Conservation (phyloP, 2,113 vertebrate genomes). For the Accipiter virgatus region DNA sequence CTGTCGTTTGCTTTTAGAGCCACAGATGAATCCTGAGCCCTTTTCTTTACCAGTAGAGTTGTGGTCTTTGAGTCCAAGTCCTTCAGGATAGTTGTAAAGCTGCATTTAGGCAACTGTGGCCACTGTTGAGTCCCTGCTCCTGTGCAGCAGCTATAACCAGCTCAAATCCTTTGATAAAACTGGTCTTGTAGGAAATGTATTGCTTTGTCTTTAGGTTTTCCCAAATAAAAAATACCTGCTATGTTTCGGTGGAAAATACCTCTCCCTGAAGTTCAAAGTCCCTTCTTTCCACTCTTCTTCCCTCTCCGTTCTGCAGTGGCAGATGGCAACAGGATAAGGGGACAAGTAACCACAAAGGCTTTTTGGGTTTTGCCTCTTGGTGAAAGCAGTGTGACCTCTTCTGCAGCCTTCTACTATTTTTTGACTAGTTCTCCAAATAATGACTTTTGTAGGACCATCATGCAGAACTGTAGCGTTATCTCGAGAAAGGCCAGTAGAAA, state of each 20-base stretch:
- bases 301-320: neutral
- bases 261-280: neutral
- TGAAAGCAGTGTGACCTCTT: neutral
- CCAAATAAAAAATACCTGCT: neutral
- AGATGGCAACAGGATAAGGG: neutral
- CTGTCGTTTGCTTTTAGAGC: neutral
- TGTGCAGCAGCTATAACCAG: neutral
- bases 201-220: neutral
- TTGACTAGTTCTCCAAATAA: neutral
- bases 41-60: neutral
- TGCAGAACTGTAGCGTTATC: neutral
- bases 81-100: neutral
- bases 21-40: neutral
- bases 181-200: neutral
- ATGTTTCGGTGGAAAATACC: neutral
- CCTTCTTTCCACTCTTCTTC: neutral
- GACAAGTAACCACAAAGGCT: fast-evolving
- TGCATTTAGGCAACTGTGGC: neutral
- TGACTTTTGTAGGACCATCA: neutral
- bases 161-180: neutral
- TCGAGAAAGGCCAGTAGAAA: neutral
- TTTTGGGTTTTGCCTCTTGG: neutral
- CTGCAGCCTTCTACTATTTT: neutral
- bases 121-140: neutral
- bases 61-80: neutral